Conservation (phyloP, 2,113 vertebrate species). For the Xiphias gladius region DNA sequence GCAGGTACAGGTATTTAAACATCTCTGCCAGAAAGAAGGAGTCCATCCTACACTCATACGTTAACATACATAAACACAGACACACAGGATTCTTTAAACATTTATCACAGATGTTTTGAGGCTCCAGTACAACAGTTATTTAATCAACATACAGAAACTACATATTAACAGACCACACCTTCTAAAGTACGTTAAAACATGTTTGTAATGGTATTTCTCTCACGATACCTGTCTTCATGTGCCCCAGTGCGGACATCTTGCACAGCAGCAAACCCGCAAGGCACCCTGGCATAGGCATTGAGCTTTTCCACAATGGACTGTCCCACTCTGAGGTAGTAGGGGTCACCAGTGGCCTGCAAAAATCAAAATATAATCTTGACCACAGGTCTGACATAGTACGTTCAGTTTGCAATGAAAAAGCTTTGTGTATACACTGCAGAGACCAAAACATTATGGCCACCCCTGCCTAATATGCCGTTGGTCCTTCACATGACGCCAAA, state of each 20-base stretch:
- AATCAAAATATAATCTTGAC: not conserved
- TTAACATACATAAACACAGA: not conserved
- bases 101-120: not conserved
- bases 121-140: not conserved
- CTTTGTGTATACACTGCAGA: not conserved
- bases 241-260: constrained; percentile 98
- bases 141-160: not conserved
- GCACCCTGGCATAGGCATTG: constrained; percentile 96
- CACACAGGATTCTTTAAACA: not conserved
- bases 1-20: constrained; percentile 98
- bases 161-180: not conserved
- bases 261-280: constrained; percentile 98
- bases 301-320: constrained; percentile 98
- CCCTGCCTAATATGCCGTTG: not conserved
- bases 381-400: not conserved
- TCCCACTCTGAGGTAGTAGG: constrained; percentile 98
- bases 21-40: constrained; percentile 99
- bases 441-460: no score
- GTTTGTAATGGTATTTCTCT: not conserved
- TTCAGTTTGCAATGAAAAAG: not conserved
- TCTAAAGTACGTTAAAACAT: not conserved
- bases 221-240: constrained; percentile 95
- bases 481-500: not conserved
- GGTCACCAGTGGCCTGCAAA: constrained; percentile 94
- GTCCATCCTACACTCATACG: constrained; percentile 90